Conservation (phyloP, 1,140 invertebrate species). For the Drosophila bocqueti region DNA sequence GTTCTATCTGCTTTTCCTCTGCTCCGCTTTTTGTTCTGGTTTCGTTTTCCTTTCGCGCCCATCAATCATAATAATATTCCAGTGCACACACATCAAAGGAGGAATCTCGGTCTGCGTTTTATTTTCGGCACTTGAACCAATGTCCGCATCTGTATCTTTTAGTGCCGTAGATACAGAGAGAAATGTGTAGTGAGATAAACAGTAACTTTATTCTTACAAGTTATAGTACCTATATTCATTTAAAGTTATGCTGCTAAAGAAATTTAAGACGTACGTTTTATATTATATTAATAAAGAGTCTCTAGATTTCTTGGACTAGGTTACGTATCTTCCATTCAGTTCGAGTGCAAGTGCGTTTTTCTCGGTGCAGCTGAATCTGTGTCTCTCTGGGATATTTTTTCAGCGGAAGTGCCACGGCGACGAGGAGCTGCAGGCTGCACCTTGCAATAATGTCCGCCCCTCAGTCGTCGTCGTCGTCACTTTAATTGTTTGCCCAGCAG, state of each 20-base stretch:
- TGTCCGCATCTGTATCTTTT: conserved; percentile 36
- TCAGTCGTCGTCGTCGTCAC: conserved; percentile 22
- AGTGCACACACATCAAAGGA: conserved; percentile 54
- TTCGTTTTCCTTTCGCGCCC: conserved; percentile 45
- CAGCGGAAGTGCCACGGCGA: conserved; percentile 56
- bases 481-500: conserved; percentile 79
- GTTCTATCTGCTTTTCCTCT: conserved; percentile 15
- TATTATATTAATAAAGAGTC: too few species aligned
- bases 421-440: conserved; percentile 42
- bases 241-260: not conserved
- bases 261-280: not conserved
- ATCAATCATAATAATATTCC: conserved; percentile 75
- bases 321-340: not conserved
- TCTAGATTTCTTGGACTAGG: too few species aligned
- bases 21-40: conserved; percentile 23
- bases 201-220: not conserved
- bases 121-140: conserved; percentile 73
- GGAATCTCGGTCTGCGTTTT: conserved; percentile 63
- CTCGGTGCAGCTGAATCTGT: conserved; percentile 15
- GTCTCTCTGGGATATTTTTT: conserved; percentile 27
- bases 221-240: not conserved
- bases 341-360: not conserved
- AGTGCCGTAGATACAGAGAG: conserved; percentile 12
- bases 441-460: conserved; percentile 40
- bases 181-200: not conserved